Base-by-base conservation (phyloP, 2,888 invertebrate species). In the Unio pictorum region DNA sequence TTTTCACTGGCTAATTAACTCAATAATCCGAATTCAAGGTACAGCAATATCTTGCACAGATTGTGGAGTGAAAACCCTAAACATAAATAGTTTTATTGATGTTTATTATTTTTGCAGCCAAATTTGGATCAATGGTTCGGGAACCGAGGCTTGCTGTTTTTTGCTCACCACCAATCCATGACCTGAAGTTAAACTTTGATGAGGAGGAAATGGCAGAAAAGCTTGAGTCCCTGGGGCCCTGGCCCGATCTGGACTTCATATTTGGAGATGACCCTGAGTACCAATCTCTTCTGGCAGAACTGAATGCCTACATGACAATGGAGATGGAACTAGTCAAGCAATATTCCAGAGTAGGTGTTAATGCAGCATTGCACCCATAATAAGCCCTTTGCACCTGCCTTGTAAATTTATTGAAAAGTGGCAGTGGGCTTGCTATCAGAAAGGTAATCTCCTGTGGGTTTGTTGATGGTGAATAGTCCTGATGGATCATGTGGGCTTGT, bases 191-290 rank as follows among this genome's bases (percentile, higher is more conserved):
- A 64, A 82, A 85, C 71, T 82, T 75, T 79, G 88, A 87, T 71
- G 79, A 83, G 62, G 87, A 88, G 70, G 85, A 85, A 65, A 82
- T 82, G 59, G 84, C 83, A 55, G 85, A 85, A 54, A 81, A 82
- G 61, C 67, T 79, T 30, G 82, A 81, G 65, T 73, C 75, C 67
- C 76, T 80, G 72, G 74, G 72, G 67, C 85, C 83, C 26, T 89
- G 89, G 89, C 89, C 89, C 61, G 86, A 88, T 81, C 84, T 85
- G 67, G 83, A 84, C 59, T 83, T 83, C 68, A 75, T 89, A 15
- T 86, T 89, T 61, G 82, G 83, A 15, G 85, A 86, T 67, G 89
- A 89, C 75, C 79, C 81, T 6, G 84, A 85, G 54, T 88, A 88
- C 74, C 85, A 87, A 69, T 73, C 63, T 18, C 68, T 86, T 60